Base-by-base conservation (phyloP, 1,140 invertebrate species). In the Zaprionus taronus region DNA sequence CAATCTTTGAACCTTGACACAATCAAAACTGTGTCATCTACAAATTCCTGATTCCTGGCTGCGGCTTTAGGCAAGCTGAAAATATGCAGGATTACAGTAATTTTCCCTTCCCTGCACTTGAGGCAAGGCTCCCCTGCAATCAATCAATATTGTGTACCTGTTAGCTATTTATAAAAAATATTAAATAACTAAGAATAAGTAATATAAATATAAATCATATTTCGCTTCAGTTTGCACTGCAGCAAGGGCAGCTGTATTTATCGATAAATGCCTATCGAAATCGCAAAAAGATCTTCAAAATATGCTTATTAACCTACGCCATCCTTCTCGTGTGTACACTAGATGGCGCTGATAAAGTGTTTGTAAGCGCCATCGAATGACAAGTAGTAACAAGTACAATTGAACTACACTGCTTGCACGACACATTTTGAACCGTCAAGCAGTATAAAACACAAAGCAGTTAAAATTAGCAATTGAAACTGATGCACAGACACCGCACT, bases 1-100 rank as follows among this genome's bases (percentile, higher is more conserved):
- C 66, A 72, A 82, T 70, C 70, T 72, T 78, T 63, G 11, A 20
- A 26, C 26, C 34, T 49, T 22, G 36, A 20, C 34, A 6, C 15
- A 47, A 69, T 56, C 47, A 24, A 51, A 51, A 51, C 20, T 20
- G 17, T 55, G 22, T 15, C 56, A 58, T 31, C 17, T 1, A 20
- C 2, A 6, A 36, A n/a, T 31, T 28, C 53, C 26, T 1, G 9
- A 5, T 7, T 28, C 6, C 51, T n/a, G 24, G 17, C 4, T 14
- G 47, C 15, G 3, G 20, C 11, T 14, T 14, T 14, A 9, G 47
- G 11, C 7, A 24, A 14, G 4, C 38, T 41, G 15, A 4, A 15
- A 41, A 41, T 11, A 3, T 34, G 31, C 31, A 4, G 31, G 31
- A 34, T 11, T 11, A 34, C 31, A 11, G 31, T 11, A 4, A 9